Conservation (phyloP, 2,113 vertebrate species). For the Macquaria australasica region DNA sequence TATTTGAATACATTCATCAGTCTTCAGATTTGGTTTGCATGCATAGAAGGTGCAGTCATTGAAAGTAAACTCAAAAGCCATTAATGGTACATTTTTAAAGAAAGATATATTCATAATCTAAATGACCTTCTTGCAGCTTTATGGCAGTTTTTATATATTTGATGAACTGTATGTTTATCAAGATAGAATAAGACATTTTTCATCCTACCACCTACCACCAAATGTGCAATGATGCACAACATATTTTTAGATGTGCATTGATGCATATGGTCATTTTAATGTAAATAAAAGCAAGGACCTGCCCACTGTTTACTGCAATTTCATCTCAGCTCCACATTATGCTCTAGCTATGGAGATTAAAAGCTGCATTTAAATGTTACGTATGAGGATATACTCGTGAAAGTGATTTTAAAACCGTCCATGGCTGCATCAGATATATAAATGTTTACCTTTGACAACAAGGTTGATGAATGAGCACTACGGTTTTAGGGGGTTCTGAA, state of each 20-base stretch:
- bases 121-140: neutral
- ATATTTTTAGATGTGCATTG: slow-evolving; percentile 21
- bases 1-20: neutral
- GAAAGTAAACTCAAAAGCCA: neutral
- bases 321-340: slow-evolving; percentile 4
- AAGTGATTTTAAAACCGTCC: neutral
- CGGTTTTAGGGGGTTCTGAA: slow-evolving; percentile 2
- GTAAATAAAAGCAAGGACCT: slow-evolving; percentile 12
- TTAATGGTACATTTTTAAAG: neutral
- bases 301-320: slow-evolving; percentile 30
- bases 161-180: neutral
- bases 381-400: neutral
- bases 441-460: slow-evolving; percentile 25
- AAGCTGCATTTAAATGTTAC: slow-evolving; percentile 14
- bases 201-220: neutral
- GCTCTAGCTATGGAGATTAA: slow-evolving; percentile 5
- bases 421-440: slow-evolving; percentile 12
- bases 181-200: neutral
- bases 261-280: slow-evolving; percentile 18
- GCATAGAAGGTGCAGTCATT: neutral
- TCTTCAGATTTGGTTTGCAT: neutral
- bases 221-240: slow-evolving; percentile 1
- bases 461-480: slow-evolving; percentile 38
- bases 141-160: neutral
- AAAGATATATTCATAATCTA: neutral